Percentiles rank a stretch among this genome's conserved stretches.
These are phyloP conservation scores for Eremophila alpestris DNA, from an alignment of 2,797 vertebrate species.

Conservation along the genomic window DNA sequence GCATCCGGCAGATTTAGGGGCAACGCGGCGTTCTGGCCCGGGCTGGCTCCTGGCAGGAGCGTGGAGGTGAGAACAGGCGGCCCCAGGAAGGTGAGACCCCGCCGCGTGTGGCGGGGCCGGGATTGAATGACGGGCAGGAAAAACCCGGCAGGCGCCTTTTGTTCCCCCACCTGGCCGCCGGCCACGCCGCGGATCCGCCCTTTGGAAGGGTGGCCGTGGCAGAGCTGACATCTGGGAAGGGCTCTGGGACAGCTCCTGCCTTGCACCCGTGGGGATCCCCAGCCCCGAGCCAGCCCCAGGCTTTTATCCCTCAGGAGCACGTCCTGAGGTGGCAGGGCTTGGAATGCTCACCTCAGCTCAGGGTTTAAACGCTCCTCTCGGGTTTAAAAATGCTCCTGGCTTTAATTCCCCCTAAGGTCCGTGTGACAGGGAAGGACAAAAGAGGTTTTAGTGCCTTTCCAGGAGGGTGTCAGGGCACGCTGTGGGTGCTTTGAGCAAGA, in stretches of 20 bases:
- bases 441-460: not conserved
- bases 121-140: conserved; percentile 19
- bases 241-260: conserved; percentile 1
- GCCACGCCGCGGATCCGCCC: conserved; percentile 2
- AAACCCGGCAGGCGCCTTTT: conserved; percentile 13
- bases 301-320: not conserved
- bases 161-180: conserved; percentile 42
- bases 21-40: not conserved
- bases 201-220: not conserved
- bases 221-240: not conserved
- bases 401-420: not conserved
- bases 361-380: not conserved
- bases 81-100: not conserved
- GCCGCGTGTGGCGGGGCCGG: not conserved
- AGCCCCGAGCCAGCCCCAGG: not conserved
- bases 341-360: accelerated
- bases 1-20: not conserved
- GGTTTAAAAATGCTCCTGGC: not conserved
- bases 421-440: not conserved
- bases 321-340: not conserved
- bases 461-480: not conserved
- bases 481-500: not conserved
- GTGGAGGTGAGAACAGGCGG: not conserved
- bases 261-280: not conserved
- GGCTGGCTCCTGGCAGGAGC: not conserved